A percentile compares a stretch with the other conserved stretches of the same genome.
Evolutionary conservation across 2,797 vertebrate species (phyloP).

Genomic region (Gallinago stenura): DNA sequence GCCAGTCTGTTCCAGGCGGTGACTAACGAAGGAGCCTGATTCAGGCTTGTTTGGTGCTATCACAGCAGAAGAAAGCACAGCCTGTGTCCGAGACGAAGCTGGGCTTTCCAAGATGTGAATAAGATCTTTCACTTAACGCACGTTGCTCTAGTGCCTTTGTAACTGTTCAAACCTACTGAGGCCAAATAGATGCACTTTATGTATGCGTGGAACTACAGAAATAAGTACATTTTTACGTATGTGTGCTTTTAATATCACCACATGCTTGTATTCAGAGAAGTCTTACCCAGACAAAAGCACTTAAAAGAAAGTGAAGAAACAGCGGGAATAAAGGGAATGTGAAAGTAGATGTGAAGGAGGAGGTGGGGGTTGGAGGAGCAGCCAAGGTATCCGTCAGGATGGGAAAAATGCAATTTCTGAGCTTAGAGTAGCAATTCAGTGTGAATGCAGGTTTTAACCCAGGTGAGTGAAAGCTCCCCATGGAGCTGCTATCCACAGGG

Average conservation of each 20-base stretch:
- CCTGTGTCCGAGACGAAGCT: conserved; percentile 7
- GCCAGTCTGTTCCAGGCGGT: conserved; percentile 25
- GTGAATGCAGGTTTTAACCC: not conserved
- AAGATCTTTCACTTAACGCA: not conserved
- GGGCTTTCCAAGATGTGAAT: not conserved
- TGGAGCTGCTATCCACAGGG: not conserved
- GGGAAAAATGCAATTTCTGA: not conserved
- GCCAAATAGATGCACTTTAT: not conserved
- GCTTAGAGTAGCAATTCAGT: not conserved
- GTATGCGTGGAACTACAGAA: not conserved
- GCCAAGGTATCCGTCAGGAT: not conserved
- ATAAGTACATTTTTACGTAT: not conserved
- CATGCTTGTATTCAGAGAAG: not conserved
- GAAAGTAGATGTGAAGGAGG: not conserved
- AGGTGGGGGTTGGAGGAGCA: not conserved
- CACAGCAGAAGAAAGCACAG: not conserved
- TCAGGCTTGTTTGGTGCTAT: not conserved
- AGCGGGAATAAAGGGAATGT: not conserved
- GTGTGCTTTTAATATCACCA: not conserved
- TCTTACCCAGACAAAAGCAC: not conserved
- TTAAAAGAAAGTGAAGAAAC: not conserved
- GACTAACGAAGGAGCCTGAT: not conserved
- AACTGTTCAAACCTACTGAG: not conserved
- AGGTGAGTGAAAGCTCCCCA: not conserved
- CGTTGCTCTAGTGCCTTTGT: not conserved